Percentiles rank a stretch among this genome's conserved stretches.
phyloP scores from a whole-genome alignment of 1,140 invertebrate genomes.

The Leucophenga varia region DNA sequence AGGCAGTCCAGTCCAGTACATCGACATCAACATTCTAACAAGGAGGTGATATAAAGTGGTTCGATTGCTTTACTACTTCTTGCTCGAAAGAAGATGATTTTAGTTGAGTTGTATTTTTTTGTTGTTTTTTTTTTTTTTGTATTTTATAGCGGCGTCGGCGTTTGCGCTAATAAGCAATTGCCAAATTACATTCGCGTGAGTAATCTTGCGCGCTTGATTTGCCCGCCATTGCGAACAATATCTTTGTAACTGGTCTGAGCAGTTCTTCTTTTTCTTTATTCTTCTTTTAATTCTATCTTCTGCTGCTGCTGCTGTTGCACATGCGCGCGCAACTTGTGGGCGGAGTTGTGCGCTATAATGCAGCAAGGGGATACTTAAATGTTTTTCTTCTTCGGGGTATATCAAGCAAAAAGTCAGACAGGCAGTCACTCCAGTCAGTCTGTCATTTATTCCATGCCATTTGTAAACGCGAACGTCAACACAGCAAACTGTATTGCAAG shows the following conservation, averaged over 20 bases:
- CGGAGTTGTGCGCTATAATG: slow-evolving; percentile 40
- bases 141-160: slow-evolving; percentile 35
- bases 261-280: too few species aligned
- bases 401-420: slow-evolving; percentile 25
- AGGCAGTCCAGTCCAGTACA: not conserved
- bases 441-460: slow-evolving; percentile 17
- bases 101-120: not conserved
- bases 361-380: slow-evolving; percentile 49
- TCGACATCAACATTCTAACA: slow-evolving; percentile 30
- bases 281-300: too few species aligned
- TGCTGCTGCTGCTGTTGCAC: slow-evolving; percentile 23
- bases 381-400: slow-evolving; percentile 27
- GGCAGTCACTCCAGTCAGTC: slow-evolving; percentile 45
- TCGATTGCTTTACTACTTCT: slow-evolving; percentile 31
- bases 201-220: slow-evolving; percentile 42
- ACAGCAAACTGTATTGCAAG: too few species aligned
- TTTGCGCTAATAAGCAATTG: slow-evolving; percentile 55
- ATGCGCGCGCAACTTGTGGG: slow-evolving; percentile 25
- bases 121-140: not conserved
- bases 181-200: slow-evolving; percentile 55
- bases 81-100: not conserved
- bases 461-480: not conserved
- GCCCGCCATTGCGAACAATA: too few species aligned
- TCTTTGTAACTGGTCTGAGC: too few species aligned
- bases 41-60: slow-evolving; percentile 55